Evolutionary conservation across 2,113 vertebrate genomes (phyloP).

Genomic region (Tachycineta bicolor): DNA sequence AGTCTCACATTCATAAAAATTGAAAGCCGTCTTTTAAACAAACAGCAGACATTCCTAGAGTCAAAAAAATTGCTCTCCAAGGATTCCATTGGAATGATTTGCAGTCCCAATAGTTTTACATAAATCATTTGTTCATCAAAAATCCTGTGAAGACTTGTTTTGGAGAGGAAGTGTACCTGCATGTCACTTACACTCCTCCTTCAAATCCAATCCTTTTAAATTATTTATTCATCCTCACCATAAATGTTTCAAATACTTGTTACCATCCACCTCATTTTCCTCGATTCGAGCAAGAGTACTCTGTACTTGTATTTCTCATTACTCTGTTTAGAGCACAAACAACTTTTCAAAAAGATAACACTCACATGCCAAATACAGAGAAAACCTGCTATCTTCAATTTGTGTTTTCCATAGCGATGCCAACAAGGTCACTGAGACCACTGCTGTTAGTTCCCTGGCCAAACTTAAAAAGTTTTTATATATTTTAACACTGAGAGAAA

Average conservation of each 20-base stretch:
- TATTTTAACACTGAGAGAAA: not conserved
- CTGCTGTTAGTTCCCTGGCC: not conserved
- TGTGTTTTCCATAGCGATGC: not conserved
- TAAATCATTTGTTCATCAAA: constrained; percentile 24
- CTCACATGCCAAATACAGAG: not conserved
- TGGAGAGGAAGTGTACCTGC: not conserved
- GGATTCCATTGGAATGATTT: not conserved
- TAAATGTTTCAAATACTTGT: not conserved
- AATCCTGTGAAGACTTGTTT: constrained; percentile 33
- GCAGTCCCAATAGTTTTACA: not conserved
- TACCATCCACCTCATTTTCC: not conserved
- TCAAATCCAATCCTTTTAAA: not conserved
- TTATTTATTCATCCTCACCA: not conserved
- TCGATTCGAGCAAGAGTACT: not conserved
- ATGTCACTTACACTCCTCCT: not conserved
- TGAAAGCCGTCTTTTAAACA: constrained; percentile 26
- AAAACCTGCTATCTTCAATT: not conserved
- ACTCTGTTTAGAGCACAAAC: not conserved
- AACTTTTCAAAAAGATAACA: not conserved
- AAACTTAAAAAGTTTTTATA: not conserved
- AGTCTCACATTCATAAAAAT: constrained; percentile 18
- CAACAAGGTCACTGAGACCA: not conserved
- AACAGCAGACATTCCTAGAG: constrained; percentile 30
- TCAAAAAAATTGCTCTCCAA: constrained; percentile 39
- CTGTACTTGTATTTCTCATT: not conserved